These are phyloP conservation scores for Pachycephala philippinensis DNA, from an alignment of 2,113 vertebrate species.

Conservation along the genomic window DNA sequence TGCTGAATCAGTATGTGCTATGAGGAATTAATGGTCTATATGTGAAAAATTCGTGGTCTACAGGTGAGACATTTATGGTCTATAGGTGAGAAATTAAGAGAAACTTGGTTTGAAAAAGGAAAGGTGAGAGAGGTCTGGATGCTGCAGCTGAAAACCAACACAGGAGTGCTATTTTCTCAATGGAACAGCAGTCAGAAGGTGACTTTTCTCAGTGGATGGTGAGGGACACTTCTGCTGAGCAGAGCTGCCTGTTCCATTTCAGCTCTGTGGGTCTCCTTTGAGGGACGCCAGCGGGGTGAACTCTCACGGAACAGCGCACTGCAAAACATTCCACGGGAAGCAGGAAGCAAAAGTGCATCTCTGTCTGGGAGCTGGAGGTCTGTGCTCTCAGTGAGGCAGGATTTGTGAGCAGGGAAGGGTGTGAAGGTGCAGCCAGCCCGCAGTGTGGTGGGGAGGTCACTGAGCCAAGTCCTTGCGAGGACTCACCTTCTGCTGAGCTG, in stretches of 20 bases:
- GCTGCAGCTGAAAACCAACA: not conserved
- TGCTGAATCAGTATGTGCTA: not conserved
- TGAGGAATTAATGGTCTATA: not conserved
- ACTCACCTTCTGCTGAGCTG: not conserved
- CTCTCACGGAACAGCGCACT: not conserved
- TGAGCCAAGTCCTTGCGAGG: not conserved
- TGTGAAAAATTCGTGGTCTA: not conserved
- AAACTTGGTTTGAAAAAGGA: not conserved
- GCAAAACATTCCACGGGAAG: not conserved
- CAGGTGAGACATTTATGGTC: not conserved
- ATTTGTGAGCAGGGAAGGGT: accelerated
- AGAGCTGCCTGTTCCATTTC: not conserved
- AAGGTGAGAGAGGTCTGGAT: not conserved
- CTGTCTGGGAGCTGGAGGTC: not conserved
- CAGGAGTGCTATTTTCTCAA: not conserved
- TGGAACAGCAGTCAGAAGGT: not conserved
- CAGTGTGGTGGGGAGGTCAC: accelerated
- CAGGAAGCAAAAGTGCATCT: too few relatives aligned
- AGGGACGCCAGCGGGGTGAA: accelerated
- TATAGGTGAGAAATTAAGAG: not conserved
- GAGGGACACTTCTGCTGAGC: not conserved
- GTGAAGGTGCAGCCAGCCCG: not conserved
- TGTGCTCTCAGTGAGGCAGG: not conserved
- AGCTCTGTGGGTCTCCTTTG: not conserved
- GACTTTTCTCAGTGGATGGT: not conserved